Conservation (phyloP, 2,113 vertebrate species). For the Vidua chalybeata region DNA sequence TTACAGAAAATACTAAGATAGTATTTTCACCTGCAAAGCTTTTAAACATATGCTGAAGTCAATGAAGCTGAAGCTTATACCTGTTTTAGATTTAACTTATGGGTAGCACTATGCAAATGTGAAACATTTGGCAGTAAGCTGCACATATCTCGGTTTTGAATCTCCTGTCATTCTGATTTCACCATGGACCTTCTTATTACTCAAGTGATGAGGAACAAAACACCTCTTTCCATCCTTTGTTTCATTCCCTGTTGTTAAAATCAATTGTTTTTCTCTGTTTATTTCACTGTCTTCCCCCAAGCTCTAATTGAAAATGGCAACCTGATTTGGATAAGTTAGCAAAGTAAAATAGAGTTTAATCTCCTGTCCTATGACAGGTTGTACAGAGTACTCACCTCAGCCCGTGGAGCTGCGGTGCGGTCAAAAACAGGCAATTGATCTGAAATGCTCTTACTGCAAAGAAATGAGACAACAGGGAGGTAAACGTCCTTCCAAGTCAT, state of each 20-base stretch:
- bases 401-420: constrained; percentile 58
- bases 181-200: not conserved
- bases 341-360: not conserved
- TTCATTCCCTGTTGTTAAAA: not conserved
- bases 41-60: not conserved
- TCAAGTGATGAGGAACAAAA: not conserved
- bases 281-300: not conserved
- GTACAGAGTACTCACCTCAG: constrained; percentile 67
- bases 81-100: not conserved
- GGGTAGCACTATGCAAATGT: not conserved
- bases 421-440: constrained; percentile 38
- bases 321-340: not conserved
- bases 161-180: not conserved
- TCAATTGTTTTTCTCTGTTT: not conserved
- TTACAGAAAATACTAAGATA: not conserved
- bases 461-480: not conserved
- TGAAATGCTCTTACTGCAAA: constrained; percentile 70
- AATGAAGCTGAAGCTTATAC: not conserved
- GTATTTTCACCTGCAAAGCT: not conserved
- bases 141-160: not conserved
- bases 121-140: not conserved
- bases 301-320: not conserved
- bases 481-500: not conserved
- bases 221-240: not conserved
- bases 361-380: not conserved